Evolutionary conservation across 2,797 vertebrate species (phyloP), one percentile per base, ranked within the genome.

Genomic region (Melanotaenia boesemani): DNA sequence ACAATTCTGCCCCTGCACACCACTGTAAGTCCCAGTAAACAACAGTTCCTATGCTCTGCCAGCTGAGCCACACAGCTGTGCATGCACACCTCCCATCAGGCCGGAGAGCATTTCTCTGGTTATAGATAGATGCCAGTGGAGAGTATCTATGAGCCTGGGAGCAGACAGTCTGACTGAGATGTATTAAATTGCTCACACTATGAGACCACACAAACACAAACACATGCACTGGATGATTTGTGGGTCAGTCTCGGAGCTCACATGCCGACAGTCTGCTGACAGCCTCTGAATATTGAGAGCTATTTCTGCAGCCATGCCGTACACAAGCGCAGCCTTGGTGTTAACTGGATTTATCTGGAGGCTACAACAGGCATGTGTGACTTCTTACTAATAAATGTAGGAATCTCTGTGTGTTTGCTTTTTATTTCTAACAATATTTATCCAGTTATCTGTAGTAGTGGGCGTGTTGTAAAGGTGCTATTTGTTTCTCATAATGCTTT

Each of bases 101-200:
- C 70, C 74, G 30, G 7, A 50, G 52, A 58, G 57, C 58, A 64
- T 34, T 52, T 72, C 71, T 70, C 37, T 30, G 63, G 60, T 48
- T 67, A 76, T 41, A 77, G 52, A 81, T 37, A 55, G 63, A 70
- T 20, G 63, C 65, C 37, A 60, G 30, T 60, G 80, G 57, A 44
- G 71, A 20, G 28, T 65, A 77, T 75, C 72, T 63, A 74, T 41
- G 55, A 32, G 52, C 39, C 41, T 18, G 52, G 52, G 73, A 72
- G 74, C 57, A 81, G 74, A 70, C 61, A 37, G n/a, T 36, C 81
- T 52, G 69, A 73, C 76, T 18, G 76, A 44, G 76, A 73, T 11
- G 77, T 44, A 73, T 82, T 71, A 69, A 68, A 85, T 82, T 55
- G 69, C 66, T 36, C 15, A 64, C 67, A 63, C 73, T 6, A 57